These are phyloP conservation scores for Hymenopus coronatus DNA, from an alignment of 2,888 invertebrate species.

Conservation along the genomic window DNA sequence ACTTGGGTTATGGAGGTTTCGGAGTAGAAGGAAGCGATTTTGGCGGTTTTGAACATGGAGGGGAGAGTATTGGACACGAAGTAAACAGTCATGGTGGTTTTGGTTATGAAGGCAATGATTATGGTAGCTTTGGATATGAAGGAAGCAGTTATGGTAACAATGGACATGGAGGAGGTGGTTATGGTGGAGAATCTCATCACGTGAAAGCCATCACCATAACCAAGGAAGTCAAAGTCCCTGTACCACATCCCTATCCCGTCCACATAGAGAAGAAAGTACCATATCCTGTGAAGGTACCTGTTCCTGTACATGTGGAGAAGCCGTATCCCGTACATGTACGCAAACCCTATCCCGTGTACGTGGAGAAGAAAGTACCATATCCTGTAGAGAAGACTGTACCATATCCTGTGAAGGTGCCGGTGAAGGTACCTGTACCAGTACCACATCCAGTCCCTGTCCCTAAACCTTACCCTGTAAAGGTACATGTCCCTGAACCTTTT, in stretches of 20 bases:
- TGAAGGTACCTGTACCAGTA: not conserved
- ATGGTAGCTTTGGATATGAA: not conserved
- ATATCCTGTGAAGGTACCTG: not conserved
- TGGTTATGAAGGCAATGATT: not conserved
- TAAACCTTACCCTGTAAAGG: not conserved
- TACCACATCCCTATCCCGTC: constrained; percentile 1
- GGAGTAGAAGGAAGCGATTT: no score
- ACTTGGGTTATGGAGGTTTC: not conserved
- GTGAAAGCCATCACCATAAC: no score
- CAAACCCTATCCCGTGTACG: not conserved
- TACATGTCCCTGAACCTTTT: not conserved
- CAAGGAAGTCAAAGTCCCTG: not conserved
- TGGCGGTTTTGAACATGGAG: not conserved
- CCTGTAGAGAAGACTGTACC: not conserved
- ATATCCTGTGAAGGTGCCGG: not conserved
- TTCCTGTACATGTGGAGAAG: not conserved
- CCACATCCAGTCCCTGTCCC: not conserved
- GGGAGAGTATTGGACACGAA: not conserved
- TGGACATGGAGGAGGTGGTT: not conserved
- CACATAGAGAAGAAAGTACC: no score
- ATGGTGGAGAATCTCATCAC: not conserved
- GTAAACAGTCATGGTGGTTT: not conserved
- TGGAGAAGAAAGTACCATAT: no score
- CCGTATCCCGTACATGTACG: not conserved
- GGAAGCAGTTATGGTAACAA: no score